phyloP scores from a whole-genome alignment of 2,113 vertebrate species.

The Climacteris rufus region DNA sequence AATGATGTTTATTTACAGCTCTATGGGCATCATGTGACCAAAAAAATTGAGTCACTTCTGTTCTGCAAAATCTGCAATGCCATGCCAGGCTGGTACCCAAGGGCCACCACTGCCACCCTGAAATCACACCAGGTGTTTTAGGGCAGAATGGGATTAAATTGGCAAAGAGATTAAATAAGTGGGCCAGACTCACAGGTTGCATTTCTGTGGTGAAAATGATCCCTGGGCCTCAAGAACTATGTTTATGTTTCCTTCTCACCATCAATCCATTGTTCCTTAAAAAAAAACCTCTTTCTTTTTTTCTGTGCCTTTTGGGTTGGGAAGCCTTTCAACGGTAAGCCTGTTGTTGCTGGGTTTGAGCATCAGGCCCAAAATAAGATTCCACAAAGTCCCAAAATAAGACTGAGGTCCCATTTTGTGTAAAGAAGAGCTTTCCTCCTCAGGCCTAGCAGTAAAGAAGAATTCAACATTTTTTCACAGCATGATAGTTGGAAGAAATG shows the following conservation, averaged over 20 bases:
- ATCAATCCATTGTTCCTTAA: not conserved
- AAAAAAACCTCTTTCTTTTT: not conserved
- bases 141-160: not conserved
- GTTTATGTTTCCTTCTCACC: not conserved
- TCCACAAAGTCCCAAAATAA: not conserved
- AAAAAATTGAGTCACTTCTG: not conserved
- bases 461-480: not conserved
- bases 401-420: not conserved
- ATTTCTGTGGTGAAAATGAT: not conserved
- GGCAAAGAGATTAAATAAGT: not conserved
- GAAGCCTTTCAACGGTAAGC: not conserved
- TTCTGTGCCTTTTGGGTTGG: not conserved
- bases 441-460: not conserved
- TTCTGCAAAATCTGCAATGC: not conserved
- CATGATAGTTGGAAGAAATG: not conserved
- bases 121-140: not conserved
- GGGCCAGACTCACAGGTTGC: not conserved
- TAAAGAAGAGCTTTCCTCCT: not conserved
- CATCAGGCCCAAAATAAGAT: not conserved
- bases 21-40: not conserved
- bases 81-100: not conserved
- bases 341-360: not conserved
- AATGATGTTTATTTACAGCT: not conserved
- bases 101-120: rapidly evolving
- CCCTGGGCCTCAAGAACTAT: not conserved